These are phyloP conservation scores for Craseonycteris thonglongyai DNA, from an alignment of 2,113 vertebrate species.

Conservation along the genomic window DNA sequence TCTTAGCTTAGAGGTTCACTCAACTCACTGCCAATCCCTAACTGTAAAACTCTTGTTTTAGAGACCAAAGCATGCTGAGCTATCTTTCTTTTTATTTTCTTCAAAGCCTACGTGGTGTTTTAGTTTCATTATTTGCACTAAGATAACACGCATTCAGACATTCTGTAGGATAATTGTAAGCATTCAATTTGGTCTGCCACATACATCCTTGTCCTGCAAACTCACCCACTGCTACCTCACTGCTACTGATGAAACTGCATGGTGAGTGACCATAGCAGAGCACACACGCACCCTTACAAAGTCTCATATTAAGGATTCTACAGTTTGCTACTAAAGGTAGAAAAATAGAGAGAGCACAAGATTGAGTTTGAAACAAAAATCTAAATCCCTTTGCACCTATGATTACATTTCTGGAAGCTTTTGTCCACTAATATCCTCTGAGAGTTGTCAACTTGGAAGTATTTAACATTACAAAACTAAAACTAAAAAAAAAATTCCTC, in stretches of 20 bases:
- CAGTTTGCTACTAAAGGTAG: background rate
- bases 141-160: background rate
- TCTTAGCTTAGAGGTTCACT: background rate
- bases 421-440: background rate
- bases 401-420: background rate
- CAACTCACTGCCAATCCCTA: background rate
- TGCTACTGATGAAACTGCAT: background rate
- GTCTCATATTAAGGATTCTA: background rate
- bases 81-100: background rate
- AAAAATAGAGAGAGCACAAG: background rate
- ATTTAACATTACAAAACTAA: conserved; percentile 24
- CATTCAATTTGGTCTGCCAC: background rate
- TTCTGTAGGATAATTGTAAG: conserved; percentile 20
- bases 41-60: conserved; percentile 42
- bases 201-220: conserved; percentile 2
- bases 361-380: background rate
- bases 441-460: background rate
- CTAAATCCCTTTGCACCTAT: background rate
- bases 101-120: conserved; percentile 37
- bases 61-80: background rate
- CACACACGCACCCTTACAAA: background rate
- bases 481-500: background rate
- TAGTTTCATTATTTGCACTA: conserved; percentile 29
- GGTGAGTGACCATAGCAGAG: background rate
- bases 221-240: background rate